phyloP scores from a whole-genome alignment of 1,140 invertebrate genomes.

The Acromyrmex charruanus region DNA sequence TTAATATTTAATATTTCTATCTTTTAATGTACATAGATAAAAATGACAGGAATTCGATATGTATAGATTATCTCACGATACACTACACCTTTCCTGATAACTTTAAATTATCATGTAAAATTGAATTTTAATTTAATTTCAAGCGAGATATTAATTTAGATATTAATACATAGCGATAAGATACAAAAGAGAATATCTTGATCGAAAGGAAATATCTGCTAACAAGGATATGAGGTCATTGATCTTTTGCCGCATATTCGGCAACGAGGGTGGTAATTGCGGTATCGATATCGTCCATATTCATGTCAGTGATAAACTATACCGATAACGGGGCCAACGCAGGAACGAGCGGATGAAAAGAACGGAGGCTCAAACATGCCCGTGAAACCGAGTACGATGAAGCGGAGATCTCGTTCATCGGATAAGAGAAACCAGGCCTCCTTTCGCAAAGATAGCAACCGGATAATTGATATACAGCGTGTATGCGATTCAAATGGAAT shows the following conservation, averaged over 20 bases:
- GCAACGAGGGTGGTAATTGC: constrained; percentile 53
- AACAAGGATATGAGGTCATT: constrained; percentile 27
- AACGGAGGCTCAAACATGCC: constrained; percentile 24
- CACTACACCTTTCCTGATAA: not conserved
- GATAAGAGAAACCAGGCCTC: constrained; percentile 39
- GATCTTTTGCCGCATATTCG: constrained; percentile 62
- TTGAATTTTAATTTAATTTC: constrained; percentile 18
- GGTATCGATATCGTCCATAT: constrained; percentile 56
- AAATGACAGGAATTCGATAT: not conserved
- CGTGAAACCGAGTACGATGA: constrained; percentile 49
- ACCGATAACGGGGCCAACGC: constrained; percentile 59
- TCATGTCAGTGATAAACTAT: constrained; percentile 69
- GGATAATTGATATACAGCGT: constrained; percentile 36
- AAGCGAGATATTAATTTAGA: not conserved
- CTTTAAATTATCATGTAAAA: constrained; percentile 3
- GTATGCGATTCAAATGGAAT: constrained; percentile 33
- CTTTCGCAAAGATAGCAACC: constrained; percentile 45
- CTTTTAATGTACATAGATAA: not conserved
- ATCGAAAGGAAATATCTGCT: not conserved
- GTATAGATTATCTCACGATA: not conserved
- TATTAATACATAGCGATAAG: not conserved
- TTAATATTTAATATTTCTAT: too few species aligned
- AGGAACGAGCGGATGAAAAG: constrained; percentile 36
- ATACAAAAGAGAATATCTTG: not conserved
- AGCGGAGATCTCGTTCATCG: constrained; percentile 57